phyloP scores from a whole-genome alignment of 2,113 vertebrate species.

The Notechis scutatus region DNA sequence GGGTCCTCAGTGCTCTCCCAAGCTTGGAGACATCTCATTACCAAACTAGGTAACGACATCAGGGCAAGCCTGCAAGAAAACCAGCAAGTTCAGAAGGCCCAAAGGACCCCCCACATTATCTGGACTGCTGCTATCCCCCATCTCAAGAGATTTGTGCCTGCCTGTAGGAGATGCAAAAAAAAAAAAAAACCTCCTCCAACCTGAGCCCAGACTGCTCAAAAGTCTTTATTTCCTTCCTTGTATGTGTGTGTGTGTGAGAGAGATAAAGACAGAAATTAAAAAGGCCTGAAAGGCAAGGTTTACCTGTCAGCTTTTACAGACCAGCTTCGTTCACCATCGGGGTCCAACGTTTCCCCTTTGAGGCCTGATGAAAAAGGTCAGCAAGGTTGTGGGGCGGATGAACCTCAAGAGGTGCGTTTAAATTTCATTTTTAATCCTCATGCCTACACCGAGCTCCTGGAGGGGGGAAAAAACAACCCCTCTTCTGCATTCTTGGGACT shows the following conservation, averaged over 20 bases:
- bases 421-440: neutral
- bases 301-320: neutral
- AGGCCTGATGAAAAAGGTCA: neutral
- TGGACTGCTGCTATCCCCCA: conserved; percentile 13
- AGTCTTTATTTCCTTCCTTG: neutral
- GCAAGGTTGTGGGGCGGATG: neutral
- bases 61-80: too few species aligned
- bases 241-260: too few species aligned
- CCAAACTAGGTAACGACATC: too few species aligned
- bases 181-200: neutral
- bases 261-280: neutral
- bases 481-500: neutral
- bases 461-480: neutral
- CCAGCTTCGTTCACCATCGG: neutral
- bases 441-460: neutral
- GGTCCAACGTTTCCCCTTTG: neutral
- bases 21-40: too few species aligned
- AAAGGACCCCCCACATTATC: too few species aligned
- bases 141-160: conserved; percentile 43
- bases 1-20: too few species aligned
- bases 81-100: too few species aligned
- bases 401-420: neutral
- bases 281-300: neutral
- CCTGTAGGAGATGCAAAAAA: conserved; percentile 15
- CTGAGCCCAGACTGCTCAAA: neutral